A percentile compares a stretch with the other conserved stretches of the same genome.
Evolutionary conservation across 2,888 invertebrate genomes (phyloP).

Genomic region (Drosophila subsilvestris): DNA sequence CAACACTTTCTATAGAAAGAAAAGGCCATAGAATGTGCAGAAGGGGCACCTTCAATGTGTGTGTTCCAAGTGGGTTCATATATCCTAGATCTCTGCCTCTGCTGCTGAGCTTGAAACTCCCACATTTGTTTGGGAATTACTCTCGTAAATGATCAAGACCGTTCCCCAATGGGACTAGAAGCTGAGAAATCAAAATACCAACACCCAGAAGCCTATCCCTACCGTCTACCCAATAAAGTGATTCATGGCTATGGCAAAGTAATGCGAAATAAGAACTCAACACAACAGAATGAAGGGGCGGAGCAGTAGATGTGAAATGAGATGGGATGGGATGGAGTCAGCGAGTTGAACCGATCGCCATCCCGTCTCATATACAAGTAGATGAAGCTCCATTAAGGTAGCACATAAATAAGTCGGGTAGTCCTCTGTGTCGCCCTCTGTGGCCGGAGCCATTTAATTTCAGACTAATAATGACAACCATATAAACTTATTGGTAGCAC

Average conservation of each 20-base stretch:
- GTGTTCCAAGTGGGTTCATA: too few relatives aligned
- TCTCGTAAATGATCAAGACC: too few relatives aligned
- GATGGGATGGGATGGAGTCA: background rate
- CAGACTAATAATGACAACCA: slow-evolving; percentile 77
- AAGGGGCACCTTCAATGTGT: too few relatives aligned
- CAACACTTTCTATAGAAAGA: slow-evolving; percentile 20
- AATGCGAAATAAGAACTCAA: slow-evolving; percentile 59
- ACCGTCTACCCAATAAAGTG: slow-evolving; percentile 37
- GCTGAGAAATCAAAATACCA: slow-evolving; percentile 65
- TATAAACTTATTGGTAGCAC: slow-evolving; percentile 72
- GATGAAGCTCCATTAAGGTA: slow-evolving; percentile 74
- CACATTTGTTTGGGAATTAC: too few relatives aligned
- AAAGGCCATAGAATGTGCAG: background rate
- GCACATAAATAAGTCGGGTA: slow-evolving; percentile 73
- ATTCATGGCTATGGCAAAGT: slow-evolving; percentile 59
- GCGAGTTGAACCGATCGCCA: slow-evolving; percentile 26
- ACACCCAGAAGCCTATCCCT: slow-evolving; percentile 45
- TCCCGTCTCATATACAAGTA: slow-evolving; percentile 32
- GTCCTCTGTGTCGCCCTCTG: slow-evolving; percentile 39
- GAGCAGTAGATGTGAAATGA: background rate
- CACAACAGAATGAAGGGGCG: slow-evolving; percentile 3
- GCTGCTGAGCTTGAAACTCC: background rate
- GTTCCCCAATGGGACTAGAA: slow-evolving; percentile 17
- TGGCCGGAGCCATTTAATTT: slow-evolving; percentile 63
- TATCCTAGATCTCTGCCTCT: background rate